Conservation (phyloP, 2,888 invertebrate genomes). For the Eutolmus rufibarbis region DNA sequence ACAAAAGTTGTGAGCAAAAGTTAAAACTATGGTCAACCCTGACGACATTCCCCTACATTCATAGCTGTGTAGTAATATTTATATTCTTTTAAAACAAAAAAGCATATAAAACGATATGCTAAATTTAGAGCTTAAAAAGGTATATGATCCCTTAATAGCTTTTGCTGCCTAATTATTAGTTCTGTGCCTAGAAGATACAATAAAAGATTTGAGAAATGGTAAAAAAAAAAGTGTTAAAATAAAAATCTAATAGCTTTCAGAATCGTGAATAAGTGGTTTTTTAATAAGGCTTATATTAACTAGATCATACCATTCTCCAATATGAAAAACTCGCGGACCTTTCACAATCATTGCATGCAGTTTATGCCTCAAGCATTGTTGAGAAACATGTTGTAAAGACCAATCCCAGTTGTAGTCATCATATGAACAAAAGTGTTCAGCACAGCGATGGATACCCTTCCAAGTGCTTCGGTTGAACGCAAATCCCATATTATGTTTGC, state of each 20-base stretch:
- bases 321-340: slow-evolving; percentile 96
- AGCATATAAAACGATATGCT: too few species aligned
- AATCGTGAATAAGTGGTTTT: neutral
- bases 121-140: too few species aligned
- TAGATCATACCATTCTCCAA: slow-evolving; percentile 90
- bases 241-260: neutral
- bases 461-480: slow-evolving; percentile 90
- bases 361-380: slow-evolving; percentile 78
- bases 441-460: slow-evolving; percentile 81
- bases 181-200: too few species aligned
- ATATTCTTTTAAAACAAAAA: too few species aligned
- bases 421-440: slow-evolving; percentile 89
- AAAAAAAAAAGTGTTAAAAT: neutral
- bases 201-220: too few species aligned
- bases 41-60: too few species aligned
- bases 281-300: neutral
- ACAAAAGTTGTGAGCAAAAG: too few species aligned
- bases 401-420: slow-evolving; percentile 99
- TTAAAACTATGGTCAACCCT: too few species aligned
- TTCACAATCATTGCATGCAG: slow-evolving; percentile 88
- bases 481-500: slow-evolving; percentile 99
- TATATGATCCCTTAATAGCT: too few species aligned
- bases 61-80: too few species aligned
- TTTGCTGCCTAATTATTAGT: too few species aligned
- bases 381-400: slow-evolving; percentile 90